Percentiles rank a stretch among this genome's conserved stretches.
phyloP scores from a whole-genome alignment of 2,113 vertebrate species.

The Potamarius usumacintae region DNA sequence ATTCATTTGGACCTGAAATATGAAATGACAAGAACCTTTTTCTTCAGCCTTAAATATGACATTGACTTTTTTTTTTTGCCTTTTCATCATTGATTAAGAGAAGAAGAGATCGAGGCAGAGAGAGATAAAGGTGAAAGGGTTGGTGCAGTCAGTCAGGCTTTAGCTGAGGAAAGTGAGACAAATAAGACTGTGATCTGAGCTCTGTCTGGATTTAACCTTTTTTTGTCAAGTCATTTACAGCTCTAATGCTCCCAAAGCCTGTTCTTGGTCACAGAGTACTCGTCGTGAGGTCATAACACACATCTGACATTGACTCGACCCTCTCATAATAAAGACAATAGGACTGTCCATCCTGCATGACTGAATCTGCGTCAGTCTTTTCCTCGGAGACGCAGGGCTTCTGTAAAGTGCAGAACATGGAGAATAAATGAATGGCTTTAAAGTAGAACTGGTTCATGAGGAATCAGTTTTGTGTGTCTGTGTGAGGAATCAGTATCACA shows the following conservation, averaged over 20 bases:
- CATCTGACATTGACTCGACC: background rate
- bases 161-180: background rate
- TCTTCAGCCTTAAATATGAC: background rate
- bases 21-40: background rate
- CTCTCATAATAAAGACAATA: background rate
- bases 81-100: background rate
- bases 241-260: background rate
- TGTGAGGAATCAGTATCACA: too few species aligned
- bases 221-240: background rate
- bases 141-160: background rate
- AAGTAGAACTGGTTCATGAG: background rate
- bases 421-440: background rate
- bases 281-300: slow-evolving; percentile 1
- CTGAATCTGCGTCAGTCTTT: background rate
- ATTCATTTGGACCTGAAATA: background rate
- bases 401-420: background rate
- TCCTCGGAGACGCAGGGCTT: background rate
- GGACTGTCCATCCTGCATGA: background rate
- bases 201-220: background rate
- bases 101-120: background rate
- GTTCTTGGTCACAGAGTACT: background rate
- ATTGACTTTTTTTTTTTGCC: background rate
- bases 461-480: too few species aligned
- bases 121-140: background rate
- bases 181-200: background rate